Percentiles rank a stretch among this genome's conserved stretches.
Evolutionary conservation across 1,140 invertebrate genomes (phyloP).

Genomic region (Macrobrachium rosenbergii): DNA sequence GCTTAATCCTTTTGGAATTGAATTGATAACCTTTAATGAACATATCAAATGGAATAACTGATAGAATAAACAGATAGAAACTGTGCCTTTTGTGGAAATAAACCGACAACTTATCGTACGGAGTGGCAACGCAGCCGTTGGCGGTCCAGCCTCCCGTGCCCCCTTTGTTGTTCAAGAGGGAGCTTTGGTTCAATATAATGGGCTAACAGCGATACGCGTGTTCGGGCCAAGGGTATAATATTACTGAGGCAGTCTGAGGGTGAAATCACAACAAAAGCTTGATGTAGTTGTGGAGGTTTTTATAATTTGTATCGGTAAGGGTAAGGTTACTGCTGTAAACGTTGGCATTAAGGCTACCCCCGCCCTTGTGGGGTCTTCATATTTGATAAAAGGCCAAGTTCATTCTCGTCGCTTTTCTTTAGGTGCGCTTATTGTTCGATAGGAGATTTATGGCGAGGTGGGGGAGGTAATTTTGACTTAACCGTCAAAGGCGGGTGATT

Average conservation of each 20-base stretch:
- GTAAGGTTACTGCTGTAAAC: too few relatives aligned
- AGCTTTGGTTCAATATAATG: constrained; percentile 2
- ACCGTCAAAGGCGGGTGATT: too few relatives aligned
- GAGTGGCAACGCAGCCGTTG: background rate
- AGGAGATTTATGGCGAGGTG: too few relatives aligned
- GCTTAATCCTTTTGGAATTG: too few relatives aligned
- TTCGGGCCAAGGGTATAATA: background rate
- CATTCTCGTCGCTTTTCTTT: too few relatives aligned
- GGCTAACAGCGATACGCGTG: constrained; percentile 1
- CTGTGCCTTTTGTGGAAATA: too few relatives aligned
- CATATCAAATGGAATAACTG: too few relatives aligned
- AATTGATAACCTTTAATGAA: too few relatives aligned
- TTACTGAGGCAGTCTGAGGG: background rate
- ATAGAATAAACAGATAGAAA: too few relatives aligned
- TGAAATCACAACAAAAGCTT: constrained; percentile 21
- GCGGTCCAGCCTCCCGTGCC: background rate
- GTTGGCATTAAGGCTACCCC: background rate
- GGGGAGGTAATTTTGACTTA: too few relatives aligned
- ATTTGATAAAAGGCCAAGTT: background rate
- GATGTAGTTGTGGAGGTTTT: constrained; percentile 8
- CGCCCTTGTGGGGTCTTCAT: background rate
- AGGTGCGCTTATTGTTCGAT: too few relatives aligned
- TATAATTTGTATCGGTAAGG: background rate
- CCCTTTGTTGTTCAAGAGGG: background rate
- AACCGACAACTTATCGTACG: too few relatives aligned